Percentiles rank a stretch among this genome's conserved stretches.
Conservation (phyloP, 2,888 invertebrate species). For the Elmis aenea region DNA sequence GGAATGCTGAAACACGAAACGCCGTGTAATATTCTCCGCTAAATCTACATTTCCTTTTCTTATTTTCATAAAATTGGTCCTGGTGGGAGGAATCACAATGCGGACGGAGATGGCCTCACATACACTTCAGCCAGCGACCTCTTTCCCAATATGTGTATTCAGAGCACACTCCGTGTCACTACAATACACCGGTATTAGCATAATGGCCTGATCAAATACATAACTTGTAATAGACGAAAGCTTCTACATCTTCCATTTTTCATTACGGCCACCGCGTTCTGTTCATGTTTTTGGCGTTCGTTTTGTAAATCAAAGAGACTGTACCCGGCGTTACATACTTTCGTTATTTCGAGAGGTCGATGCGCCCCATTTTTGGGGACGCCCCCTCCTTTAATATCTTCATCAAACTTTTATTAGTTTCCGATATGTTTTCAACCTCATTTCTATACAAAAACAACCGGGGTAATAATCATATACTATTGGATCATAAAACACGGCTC, state of each 20-base stretch:
- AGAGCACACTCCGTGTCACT: constrained; percentile 26
- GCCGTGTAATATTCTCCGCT: constrained; percentile 29
- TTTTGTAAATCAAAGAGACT: too few species aligned
- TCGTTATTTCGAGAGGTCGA: too few species aligned
- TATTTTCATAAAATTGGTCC: constrained; percentile 34
- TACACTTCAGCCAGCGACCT: constrained; percentile 20
- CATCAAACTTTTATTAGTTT: too few species aligned
- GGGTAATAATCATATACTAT: too few species aligned
- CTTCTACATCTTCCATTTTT: constrained; percentile 19
- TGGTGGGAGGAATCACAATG: constrained; percentile 29
- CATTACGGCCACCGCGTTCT: too few species aligned
- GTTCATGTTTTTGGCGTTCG: too few species aligned
- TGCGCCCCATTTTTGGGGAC: too few species aligned
- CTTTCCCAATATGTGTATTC: constrained; percentile 25
- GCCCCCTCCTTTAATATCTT: too few species aligned
- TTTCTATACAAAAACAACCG: too few species aligned
- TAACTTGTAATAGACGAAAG: constrained; percentile 22
- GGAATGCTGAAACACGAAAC: constrained; percentile 22
- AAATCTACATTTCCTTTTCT: constrained; percentile 35
- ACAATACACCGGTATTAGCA: constrained; percentile 31
- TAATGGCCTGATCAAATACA: constrained; percentile 33
- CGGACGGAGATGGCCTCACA: constrained; percentile 23
- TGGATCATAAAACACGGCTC: too few species aligned
- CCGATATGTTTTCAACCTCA: too few species aligned
- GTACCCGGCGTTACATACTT: too few species aligned